Conservation (phyloP, 2,113 vertebrate species). For the Puntigrus tetrazona region DNA sequence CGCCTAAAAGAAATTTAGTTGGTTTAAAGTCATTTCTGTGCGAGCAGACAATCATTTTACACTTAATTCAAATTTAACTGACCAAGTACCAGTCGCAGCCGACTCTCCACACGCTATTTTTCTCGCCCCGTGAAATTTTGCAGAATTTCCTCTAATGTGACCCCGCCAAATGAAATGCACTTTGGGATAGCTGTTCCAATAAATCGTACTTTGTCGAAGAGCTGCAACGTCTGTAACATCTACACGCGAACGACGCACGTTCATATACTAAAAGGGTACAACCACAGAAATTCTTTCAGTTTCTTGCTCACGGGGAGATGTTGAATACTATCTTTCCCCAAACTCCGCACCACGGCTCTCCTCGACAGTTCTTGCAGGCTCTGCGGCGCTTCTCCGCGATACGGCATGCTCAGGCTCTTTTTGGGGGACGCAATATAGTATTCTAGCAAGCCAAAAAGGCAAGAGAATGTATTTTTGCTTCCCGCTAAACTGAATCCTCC, state of each 20-base stretch:
- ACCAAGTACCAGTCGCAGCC: too few relatives aligned
- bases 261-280: slow-evolving; percentile 43
- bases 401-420: slow-evolving; percentile 81
- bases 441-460: slow-evolving; percentile 86
- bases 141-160: background rate
- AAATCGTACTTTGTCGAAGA: background rate
- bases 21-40: background rate
- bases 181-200: background rate
- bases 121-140: background rate
- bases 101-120: too few relatives aligned
- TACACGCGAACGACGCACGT: background rate
- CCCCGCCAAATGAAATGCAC: background rate
- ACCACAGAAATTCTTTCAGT: slow-evolving; percentile 13
- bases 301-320: slow-evolving; percentile 75
- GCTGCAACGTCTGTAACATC: background rate
- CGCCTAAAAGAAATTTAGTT: background rate
- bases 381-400: slow-evolving; percentile 82
- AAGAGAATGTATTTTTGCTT: slow-evolving; percentile 86
- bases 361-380: slow-evolving; percentile 87
- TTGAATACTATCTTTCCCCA: slow-evolving; percentile 80
- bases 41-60: too few relatives aligned
- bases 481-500: slow-evolving; percentile 86
- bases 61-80: too few relatives aligned
- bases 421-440: slow-evolving; percentile 86
- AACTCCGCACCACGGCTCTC: slow-evolving; percentile 79